Base-by-base conservation (phyloP, 2,113 vertebrate species). In the Pangasianodon gigas region DNA sequence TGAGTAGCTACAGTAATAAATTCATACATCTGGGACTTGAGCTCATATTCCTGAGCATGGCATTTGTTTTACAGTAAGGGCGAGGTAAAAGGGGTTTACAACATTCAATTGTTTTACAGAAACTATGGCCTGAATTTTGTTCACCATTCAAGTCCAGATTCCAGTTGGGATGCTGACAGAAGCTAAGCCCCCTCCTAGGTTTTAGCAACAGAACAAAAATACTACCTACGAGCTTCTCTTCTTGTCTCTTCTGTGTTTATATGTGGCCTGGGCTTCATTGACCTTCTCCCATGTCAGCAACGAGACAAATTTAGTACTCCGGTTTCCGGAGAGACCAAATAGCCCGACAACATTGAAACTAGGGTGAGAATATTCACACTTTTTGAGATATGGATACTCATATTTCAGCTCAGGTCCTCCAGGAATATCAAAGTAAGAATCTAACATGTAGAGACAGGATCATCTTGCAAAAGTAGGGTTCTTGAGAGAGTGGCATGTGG, bases 201-300 rank as follows among this genome's bases (percentile, higher is more conserved):
- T 87, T 91, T 92, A 92, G 88, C 52, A 54, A 46, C 54, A 18
- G 85, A 90, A 90, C 89, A 91, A 90, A 92, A 93, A 92, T 92
- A 92, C 69, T 52, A n/a, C 54, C 65, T 32, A 51, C 32, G 32
- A 89, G 89, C 88, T 74, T 91, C 86, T 90, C 89, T 74, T 21
- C 86, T 90, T 10, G 69, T 86, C 87, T 51, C 62, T 83, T 91
- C 90, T 93, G 92, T 95, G 94, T 94, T 95, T 94, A 93, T 90
- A 91, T 92, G 90, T 74, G 91, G 90, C 87, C 69, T 87, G 44
- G 74, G 84, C 92, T 94, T 90, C 92, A 81, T 18, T 95, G 95
- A 96, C 96, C 95, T 96, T 96, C 96, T 96, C 96, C 92, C 89
- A 52, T 96, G 94, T 96, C 96, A 94, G 89, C 87, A 37, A 80